Evolutionary conservation across 2,888 invertebrate genomes (phyloP).

Genomic region (Oxystoma pomonae): DNA sequence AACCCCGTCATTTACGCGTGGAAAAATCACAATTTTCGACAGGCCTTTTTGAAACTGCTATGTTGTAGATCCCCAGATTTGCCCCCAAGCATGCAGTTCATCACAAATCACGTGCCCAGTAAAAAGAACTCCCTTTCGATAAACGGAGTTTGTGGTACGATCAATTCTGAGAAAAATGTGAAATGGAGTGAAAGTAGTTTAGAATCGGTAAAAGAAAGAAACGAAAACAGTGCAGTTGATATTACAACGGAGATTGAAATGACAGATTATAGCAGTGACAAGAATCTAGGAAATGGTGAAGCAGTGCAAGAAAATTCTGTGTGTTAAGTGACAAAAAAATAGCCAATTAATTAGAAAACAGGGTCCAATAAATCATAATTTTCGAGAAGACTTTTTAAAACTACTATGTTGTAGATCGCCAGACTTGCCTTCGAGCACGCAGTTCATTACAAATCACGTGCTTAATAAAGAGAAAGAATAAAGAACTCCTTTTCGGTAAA

Average conservation of each 20-base stretch:
- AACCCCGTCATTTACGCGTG: constrained; percentile 83
- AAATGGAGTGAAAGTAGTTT: not conserved
- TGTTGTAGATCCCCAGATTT: constrained; percentile 62
- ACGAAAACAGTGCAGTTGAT: not conserved
- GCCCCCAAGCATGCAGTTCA: constrained; percentile 34
- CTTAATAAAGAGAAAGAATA: not conserved
- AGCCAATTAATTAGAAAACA: too few species aligned
- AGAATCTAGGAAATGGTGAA: not conserved
- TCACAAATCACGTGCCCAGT: constrained; percentile 52
- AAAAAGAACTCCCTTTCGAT: constrained; percentile 48
- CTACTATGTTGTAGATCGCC: constrained; percentile 64
- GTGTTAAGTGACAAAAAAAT: too few species aligned
- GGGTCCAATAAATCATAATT: constrained; percentile 71
- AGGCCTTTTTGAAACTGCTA: constrained; percentile 65
- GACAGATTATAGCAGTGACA: not conserved
- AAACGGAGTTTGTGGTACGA: constrained; percentile 3
- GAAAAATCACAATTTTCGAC: constrained; percentile 76
- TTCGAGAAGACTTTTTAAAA: constrained; percentile 67
- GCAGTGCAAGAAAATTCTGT: not conserved
- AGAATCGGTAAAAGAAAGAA: not conserved
- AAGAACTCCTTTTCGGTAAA: not conserved
- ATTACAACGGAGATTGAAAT: not conserved
- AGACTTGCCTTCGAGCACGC: constrained; percentile 43
- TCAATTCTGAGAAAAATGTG: not conserved
- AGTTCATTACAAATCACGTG: constrained; percentile 51